Evolutionary conservation across 2,113 vertebrate genomes (phyloP), one percentile per base, ranked within the genome.

Genomic region (Acanthochromis polyacanthus): DNA sequence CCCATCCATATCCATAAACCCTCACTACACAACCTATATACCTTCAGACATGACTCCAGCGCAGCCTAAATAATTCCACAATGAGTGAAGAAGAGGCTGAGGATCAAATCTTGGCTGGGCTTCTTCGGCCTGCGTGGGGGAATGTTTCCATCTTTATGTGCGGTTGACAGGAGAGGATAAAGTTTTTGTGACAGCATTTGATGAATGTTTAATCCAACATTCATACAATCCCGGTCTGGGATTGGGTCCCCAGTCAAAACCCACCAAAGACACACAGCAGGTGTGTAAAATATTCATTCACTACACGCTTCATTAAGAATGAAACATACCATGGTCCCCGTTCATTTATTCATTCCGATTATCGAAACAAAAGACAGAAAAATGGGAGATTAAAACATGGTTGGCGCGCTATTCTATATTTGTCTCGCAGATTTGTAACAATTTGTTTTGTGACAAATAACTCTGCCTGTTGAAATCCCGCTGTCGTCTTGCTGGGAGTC

Each of bases 121-220:
- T 79, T 58, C 78, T 82, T 66, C 72, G 81, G 78, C 82, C 86
- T 52, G 57, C 9, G 1, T 22, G 1, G 20, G 46, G 68, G 62
- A 62, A 64, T 71, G 66, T 72, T 81, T 88, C 77, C 45, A 2
- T 82, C 80, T 85, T 71, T 71, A 65, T 82, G 74, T 82, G 84
- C 55, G 83, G 78, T 48, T 93, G 87, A 89, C 89, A 89, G 87
- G 88, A 91, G 87, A 84, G 73, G 92, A 92, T 93, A 91, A 93
- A 93, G 92, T 94, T 93, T 91, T 89, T 89, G 92, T 94, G 93
- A 95, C 94, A 94, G 93, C 83, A 82, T 91, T 89, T 90, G 93
- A 94, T 95, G 86, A 94, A 95, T 94, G 92, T 94, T 95, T 95
- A 93, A 95, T 94, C 91, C 85, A 83, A 94, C 93, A 94, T 93